Evolutionary conservation across 2,113 vertebrate genomes (phyloP), one percentile per base, ranked within the genome.

Genomic region (Python bivittatus): DNA sequence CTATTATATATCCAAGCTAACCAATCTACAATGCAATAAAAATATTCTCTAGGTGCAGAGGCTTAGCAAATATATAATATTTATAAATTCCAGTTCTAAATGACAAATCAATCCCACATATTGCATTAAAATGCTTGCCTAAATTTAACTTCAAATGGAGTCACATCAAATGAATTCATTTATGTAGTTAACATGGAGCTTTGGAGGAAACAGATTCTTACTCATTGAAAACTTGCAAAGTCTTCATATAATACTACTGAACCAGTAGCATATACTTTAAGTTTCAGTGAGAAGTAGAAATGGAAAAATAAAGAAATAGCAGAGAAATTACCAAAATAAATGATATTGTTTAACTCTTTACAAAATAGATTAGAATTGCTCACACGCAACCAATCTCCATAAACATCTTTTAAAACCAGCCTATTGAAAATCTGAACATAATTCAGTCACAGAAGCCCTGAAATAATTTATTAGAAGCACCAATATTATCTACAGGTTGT

Each of bases 171-270:
- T 25, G 54, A 58, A 2, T 58, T 44, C 13, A 53, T 89, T 84
- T 84, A 60, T 84, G 89, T 20, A 57, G 72, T 86, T n/a, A 61
- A 38, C 89, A 92, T 68, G 9, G 3, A 88, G 79, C 7, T 33
- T 29, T 1, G 1, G 1, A 5, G 3, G 92, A 15, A 42, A 11
- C 20, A 79, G 17, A 54, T 88, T 64, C 88, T 53, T 61, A 12
- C 0, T 83, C 79, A 72, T 13, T 0, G 0, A 54, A 90, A 0
- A 0, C n/a, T 72, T 8, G 4, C 52, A 12, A 29, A 84, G 12
- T 79, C 79, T 90, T 29, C 57, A 60, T 25, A 64, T 13, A 93
- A 90, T 0, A 93, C 29, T 44, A 1, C 53, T 0, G 6, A 94
- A 72, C 52, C 92, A 91, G 11, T 23, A 64, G 20, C 11, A 89